Percentiles rank a stretch among this genome's conserved stretches.
Evolutionary conservation across 2,888 invertebrate species (phyloP).

Genomic region (Standfussiana lucernea): DNA sequence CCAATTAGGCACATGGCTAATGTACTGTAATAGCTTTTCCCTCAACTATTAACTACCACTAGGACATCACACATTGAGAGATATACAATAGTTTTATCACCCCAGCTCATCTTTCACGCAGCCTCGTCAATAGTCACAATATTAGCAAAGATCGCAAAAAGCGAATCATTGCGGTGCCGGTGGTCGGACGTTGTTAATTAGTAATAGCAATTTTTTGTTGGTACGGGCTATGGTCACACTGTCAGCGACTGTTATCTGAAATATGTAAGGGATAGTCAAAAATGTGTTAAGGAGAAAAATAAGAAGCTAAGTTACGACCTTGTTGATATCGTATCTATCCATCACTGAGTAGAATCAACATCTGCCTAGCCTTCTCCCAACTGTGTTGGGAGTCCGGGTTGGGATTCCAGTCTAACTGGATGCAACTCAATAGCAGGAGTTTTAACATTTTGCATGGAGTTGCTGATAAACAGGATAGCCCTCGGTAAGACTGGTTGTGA

Average conservation of each 20-base stretch:
- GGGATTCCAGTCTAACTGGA: neutral
- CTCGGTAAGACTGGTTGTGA: neutral
- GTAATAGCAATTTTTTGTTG: slow-evolving; percentile 57
- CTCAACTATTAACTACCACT: neutral
- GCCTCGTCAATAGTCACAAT: slow-evolving; percentile 43
- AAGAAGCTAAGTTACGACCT: neutral
- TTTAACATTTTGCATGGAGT: neutral
- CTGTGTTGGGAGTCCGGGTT: neutral
- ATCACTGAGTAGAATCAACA: neutral
- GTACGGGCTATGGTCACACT: slow-evolving; percentile 24
- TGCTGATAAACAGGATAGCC: neutral
- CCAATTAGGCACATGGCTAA: neutral
- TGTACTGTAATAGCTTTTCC: neutral
- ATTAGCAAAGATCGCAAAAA: slow-evolving; percentile 53
- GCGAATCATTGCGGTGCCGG: slow-evolving; percentile 60
- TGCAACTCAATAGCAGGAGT: neutral
- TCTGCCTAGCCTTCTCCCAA: neutral
- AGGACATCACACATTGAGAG: neutral
- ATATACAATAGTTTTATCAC: neutral
- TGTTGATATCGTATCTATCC: neutral
- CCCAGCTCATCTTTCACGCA: slow-evolving; percentile 18
- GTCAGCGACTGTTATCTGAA: slow-evolving; percentile 31
- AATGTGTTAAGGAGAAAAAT: neutral
- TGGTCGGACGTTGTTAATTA: slow-evolving; percentile 65
- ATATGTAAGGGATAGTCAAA: neutral